phyloP scores from a whole-genome alignment of 1,140 invertebrate genomes.

The Drosophila pandora region DNA sequence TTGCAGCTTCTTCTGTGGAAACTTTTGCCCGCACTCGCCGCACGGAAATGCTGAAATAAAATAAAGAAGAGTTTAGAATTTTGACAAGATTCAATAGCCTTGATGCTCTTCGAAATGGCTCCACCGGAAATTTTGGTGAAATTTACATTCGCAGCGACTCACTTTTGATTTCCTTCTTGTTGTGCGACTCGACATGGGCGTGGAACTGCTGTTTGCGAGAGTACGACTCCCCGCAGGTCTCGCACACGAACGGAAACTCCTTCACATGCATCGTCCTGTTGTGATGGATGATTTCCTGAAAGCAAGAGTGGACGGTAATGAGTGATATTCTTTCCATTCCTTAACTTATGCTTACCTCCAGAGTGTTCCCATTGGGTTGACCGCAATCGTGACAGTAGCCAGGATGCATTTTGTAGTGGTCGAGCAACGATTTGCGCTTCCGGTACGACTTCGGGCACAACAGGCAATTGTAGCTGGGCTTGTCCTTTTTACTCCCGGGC shows the following conservation, averaged over 20 bases:
- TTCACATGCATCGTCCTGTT: conserved; percentile 79
- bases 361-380: conserved; percentile 76
- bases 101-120: conserved; percentile 19
- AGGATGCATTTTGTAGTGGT: conserved; percentile 83
- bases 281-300: conserved; percentile 79
- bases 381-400: conserved; percentile 83
- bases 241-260: conserved; percentile 83
- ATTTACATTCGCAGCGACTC: conserved; percentile 82
- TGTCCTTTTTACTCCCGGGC: conserved; percentile 73
- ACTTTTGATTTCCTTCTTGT: conserved; percentile 83
- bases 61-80: background rate
- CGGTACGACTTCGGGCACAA: conserved; percentile 79
- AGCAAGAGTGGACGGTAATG: background rate
- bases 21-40: conserved; percentile 76
- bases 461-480: conserved; percentile 78
- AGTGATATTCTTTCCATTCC: background rate
- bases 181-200: conserved; percentile 82
- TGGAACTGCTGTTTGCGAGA: conserved; percentile 82
- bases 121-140: conserved; percentile 51
- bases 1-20: conserved; percentile 79
- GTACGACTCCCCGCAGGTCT: conserved; percentile 83
- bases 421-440: conserved; percentile 77
- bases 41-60: conserved; percentile 70
- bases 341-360: conserved; percentile 54
- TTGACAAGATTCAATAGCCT: background rate